These are phyloP conservation scores for Autographa gamma DNA, from an alignment of 2,888 invertebrate genomes.

Conservation along the genomic window DNA sequence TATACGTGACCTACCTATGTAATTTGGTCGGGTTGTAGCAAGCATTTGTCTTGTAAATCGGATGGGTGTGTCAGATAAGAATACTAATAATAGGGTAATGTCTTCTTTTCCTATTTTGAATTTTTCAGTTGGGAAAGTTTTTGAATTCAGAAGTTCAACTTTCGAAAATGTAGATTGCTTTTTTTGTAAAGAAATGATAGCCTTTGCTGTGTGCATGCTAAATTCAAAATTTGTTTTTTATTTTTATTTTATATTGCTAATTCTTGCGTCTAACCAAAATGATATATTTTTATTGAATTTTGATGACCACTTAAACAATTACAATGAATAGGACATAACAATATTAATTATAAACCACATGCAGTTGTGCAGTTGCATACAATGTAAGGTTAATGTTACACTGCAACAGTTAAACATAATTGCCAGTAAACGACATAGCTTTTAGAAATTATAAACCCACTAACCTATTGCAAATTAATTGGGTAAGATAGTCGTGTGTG, in stretches of 20 bases:
- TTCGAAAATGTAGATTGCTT: background rate
- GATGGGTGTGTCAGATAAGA: constrained; percentile 68
- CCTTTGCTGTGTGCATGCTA: too few relatives aligned
- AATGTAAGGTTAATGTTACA: constrained; percentile 49
- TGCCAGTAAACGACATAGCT: constrained; percentile 35
- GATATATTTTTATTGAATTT: background rate
- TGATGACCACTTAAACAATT: background rate
- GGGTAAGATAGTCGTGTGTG: background rate
- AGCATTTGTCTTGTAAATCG: constrained; percentile 72
- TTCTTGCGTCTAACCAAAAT: too few relatives aligned
- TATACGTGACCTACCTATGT: constrained; percentile 79
- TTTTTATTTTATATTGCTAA: background rate
- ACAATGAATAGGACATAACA: background rate
- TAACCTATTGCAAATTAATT: constrained; percentile 45
- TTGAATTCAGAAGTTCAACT: background rate
- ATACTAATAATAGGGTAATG: constrained; percentile 63
- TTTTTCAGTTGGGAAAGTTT: constrained; percentile 50
- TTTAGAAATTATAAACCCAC: constrained; percentile 64
- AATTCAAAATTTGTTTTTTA: background rate
- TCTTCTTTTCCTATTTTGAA: constrained; percentile 56
- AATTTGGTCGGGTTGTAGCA: constrained; percentile 70
- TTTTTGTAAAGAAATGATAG: background rate
- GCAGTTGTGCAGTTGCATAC: constrained; percentile 32
- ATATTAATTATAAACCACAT: constrained; percentile 25
- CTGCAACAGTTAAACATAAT: constrained; percentile 65